Evolutionary conservation across 2,797 vertebrate genomes (phyloP).

Genomic region (Holocentrus rufus): DNA sequence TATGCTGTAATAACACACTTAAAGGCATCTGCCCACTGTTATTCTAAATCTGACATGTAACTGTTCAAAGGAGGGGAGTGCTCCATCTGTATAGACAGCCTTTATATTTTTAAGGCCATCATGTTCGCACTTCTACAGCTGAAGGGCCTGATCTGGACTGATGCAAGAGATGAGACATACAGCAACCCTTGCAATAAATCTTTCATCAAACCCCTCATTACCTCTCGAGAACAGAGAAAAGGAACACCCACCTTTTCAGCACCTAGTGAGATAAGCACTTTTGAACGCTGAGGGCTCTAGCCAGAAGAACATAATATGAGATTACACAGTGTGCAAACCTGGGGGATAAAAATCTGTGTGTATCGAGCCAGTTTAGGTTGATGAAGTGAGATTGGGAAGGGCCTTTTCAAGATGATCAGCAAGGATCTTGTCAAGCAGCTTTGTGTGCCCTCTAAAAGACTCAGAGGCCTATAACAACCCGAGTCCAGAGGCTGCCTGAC

Average conservation of each 20-base stretch:
- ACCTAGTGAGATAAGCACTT: slow-evolving; percentile 34
- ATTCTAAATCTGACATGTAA: slow-evolving; percentile 25
- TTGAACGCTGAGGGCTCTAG: not conserved
- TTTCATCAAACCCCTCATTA: slow-evolving; percentile 29
- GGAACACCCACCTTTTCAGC: slow-evolving; percentile 34
- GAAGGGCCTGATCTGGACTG: slow-evolving; percentile 25
- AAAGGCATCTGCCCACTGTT: slow-evolving; percentile 5
- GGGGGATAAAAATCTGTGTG: not conserved
- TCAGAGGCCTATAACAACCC: slow-evolving; percentile 17
- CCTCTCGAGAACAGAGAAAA: slow-evolving; percentile 17
- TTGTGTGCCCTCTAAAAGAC: slow-evolving; percentile 15
- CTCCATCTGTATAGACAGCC: slow-evolving; percentile 26
- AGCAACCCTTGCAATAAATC: slow-evolving; percentile 44
- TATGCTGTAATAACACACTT: too few relatives aligned
- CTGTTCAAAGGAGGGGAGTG: slow-evolving; percentile 16
- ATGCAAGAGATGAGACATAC: slow-evolving; percentile 21
- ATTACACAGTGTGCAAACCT: slow-evolving; percentile 9
- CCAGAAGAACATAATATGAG: slow-evolving; percentile 20
- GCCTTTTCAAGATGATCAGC: slow-evolving; percentile 19
- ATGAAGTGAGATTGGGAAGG: not conserved
- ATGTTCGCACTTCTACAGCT: not conserved
- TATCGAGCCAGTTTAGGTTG: not conserved
- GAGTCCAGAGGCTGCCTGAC: slow-evolving; percentile 19
- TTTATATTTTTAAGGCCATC: slow-evolving; percentile 41
- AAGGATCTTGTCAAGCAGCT: slow-evolving; percentile 7